Conservation (phyloP, 1,140 invertebrate genomes). For the Drosophila lacteicornis region DNA sequence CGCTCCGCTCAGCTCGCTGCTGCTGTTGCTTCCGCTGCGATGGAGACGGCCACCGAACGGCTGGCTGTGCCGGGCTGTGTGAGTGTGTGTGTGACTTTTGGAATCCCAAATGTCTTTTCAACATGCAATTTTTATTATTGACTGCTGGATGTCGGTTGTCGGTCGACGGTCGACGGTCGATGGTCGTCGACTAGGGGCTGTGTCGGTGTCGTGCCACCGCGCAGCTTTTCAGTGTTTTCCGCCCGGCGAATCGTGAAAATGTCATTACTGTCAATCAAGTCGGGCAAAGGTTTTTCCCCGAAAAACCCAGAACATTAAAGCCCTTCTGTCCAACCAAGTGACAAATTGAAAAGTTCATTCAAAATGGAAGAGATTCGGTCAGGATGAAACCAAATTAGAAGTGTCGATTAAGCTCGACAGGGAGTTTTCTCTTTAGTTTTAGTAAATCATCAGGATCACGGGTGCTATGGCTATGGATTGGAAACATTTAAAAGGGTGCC, state of each 20-base stretch:
- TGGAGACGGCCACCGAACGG: constrained; percentile 25
- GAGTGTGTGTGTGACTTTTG: constrained; percentile 59
- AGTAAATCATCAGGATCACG: not conserved
- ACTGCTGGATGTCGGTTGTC: constrained; percentile 61
- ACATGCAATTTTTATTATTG: constrained; percentile 83
- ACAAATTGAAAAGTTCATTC: constrained; percentile 52
- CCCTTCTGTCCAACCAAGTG: constrained; percentile 41
- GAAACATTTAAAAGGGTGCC: not conserved
- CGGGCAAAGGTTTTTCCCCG: constrained; percentile 53
- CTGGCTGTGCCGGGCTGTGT: constrained; percentile 10
- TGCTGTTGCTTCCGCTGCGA: constrained; percentile 40
- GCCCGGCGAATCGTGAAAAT: constrained; percentile 78
- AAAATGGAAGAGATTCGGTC: constrained; percentile 17
- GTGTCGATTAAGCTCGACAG: not conserved
- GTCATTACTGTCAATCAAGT: constrained; percentile 81
- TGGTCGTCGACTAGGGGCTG: constrained; percentile 11
- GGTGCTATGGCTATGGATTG: not conserved
- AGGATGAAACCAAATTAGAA: constrained; percentile 1
- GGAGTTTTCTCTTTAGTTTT: not conserved
- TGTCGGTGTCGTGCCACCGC: constrained; percentile 65
- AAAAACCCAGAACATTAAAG: constrained; percentile 68
- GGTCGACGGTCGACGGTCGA: constrained; percentile 5
- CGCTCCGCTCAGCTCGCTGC: not conserved
- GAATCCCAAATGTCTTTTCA: constrained; percentile 78
- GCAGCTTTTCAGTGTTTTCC: constrained; percentile 78